These are phyloP conservation scores for Pterocles gutturalis DNA, from an alignment of 2,113 vertebrate species.

Conservation along the genomic window DNA sequence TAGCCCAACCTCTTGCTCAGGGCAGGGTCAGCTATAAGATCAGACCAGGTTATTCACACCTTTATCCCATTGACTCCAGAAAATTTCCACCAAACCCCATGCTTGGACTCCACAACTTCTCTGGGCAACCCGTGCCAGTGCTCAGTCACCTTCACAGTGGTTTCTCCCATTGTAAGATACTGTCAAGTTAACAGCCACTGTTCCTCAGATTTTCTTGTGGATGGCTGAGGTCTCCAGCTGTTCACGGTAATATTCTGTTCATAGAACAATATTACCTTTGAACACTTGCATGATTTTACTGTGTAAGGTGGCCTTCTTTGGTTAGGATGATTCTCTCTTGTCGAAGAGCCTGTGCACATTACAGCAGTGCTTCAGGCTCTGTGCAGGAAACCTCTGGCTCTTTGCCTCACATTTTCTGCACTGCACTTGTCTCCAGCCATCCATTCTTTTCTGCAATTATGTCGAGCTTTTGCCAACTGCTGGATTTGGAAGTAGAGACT, in stretches of 20 bases:
- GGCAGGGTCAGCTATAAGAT: background rate
- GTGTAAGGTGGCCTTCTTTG: background rate
- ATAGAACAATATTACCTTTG: background rate
- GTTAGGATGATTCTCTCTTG: background rate
- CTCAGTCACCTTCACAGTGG: background rate
- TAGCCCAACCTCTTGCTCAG: background rate
- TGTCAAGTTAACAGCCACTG: background rate
- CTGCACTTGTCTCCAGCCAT: background rate
- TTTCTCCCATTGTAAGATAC: background rate
- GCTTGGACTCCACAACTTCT: background rate
- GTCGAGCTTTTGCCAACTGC: background rate
- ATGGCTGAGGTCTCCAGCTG: background rate
- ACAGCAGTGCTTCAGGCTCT: background rate
- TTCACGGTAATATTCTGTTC: background rate
- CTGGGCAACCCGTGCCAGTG: background rate
- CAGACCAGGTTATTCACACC: background rate
- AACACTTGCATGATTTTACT: background rate
- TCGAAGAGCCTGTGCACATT: fast-evolving
- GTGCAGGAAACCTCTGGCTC: background rate
- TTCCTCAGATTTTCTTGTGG: background rate
- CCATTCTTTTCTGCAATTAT: background rate
- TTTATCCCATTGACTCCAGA: background rate
- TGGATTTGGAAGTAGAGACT: background rate
- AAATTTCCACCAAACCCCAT: background rate
- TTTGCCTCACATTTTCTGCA: background rate